Evolutionary conservation across 2,113 vertebrate genomes (phyloP).

Genomic region (Dolichotis patagonum): DNA sequence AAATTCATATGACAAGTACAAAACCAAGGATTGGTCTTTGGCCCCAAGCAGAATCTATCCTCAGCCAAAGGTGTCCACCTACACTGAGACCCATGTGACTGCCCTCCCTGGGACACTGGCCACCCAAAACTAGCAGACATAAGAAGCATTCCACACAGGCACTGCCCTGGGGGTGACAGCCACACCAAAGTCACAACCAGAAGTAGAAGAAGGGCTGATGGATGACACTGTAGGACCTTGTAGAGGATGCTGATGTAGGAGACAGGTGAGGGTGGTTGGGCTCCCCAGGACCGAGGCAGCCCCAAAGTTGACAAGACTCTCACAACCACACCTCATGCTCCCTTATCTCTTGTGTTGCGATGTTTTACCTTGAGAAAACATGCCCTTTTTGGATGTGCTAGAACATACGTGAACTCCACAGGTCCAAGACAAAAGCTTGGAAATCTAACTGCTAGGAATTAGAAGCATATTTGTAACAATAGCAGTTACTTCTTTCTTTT

Average conservation of each 20-base stretch:
- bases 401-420: neutral
- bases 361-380: constrained; percentile 70
- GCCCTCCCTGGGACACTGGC: constrained; percentile 39
- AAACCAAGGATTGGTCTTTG: constrained; percentile 64
- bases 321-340: neutral
- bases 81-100: neutral
- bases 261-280: neutral
- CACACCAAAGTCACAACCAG: neutral
- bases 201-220: constrained; percentile 4
- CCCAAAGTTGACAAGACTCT: neutral
- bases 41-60: constrained; percentile 68
- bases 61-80: constrained; percentile 68
- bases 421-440: neutral
- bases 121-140: neutral
- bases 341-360: constrained; percentile 54
- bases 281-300: neutral
- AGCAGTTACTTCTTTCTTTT: constrained; percentile 77
- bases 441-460: constrained; percentile 19
- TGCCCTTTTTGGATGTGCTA: constrained; percentile 63
- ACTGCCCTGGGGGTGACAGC: neutral
- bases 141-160: neutral
- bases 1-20: constrained; percentile 66
- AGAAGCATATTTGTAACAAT: constrained; percentile 68
- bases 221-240: constrained; percentile 37
- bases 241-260: neutral